Percentiles rank a stretch among this genome's conserved stretches.
phyloP scores from a whole-genome alignment of 2,113 vertebrate genomes.

The Ranitomeya variabilis region DNA sequence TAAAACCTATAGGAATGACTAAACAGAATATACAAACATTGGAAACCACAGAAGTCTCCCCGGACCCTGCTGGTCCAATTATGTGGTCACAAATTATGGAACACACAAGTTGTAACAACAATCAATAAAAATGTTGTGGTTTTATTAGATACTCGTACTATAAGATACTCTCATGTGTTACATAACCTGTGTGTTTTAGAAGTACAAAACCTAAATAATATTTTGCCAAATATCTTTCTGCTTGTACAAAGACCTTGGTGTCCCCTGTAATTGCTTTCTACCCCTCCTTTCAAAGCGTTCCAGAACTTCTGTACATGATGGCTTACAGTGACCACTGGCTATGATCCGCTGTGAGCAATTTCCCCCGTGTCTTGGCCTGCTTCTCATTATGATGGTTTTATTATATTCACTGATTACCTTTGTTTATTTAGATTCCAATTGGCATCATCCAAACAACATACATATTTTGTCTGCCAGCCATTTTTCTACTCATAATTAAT shows the following conservation, averaged over 20 bases:
- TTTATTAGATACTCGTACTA: neutral
- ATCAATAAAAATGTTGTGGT: neutral
- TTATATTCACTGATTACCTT: conserved; percentile 17
- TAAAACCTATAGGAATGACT: neutral
- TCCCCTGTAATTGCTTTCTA: conserved; percentile 18
- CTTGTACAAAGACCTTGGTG: neutral
- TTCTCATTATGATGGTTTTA: conserved; percentile 31
- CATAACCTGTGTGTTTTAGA: neutral
- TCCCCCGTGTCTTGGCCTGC: conserved; percentile 14
- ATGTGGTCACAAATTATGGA: conserved; percentile 10
- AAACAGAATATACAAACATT: neutral
- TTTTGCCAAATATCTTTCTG: conserved; percentile 27
- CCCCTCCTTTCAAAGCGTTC: neutral
- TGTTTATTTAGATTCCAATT: conserved; percentile 20
- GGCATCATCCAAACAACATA: conserved; percentile 11
- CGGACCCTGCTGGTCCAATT: conserved; percentile 13
- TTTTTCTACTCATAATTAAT: conserved; percentile 19
- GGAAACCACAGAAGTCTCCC: neutral
- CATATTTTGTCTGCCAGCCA: conserved; percentile 29
- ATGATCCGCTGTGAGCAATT: neutral
- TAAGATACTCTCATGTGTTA: neutral
- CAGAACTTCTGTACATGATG: neutral
- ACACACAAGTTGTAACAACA: conserved; percentile 21
- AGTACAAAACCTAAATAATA: neutral
- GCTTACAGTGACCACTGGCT: neutral